phyloP scores from a whole-genome alignment of 2,888 invertebrate genomes.

The Scaptomyza parva region DNA sequence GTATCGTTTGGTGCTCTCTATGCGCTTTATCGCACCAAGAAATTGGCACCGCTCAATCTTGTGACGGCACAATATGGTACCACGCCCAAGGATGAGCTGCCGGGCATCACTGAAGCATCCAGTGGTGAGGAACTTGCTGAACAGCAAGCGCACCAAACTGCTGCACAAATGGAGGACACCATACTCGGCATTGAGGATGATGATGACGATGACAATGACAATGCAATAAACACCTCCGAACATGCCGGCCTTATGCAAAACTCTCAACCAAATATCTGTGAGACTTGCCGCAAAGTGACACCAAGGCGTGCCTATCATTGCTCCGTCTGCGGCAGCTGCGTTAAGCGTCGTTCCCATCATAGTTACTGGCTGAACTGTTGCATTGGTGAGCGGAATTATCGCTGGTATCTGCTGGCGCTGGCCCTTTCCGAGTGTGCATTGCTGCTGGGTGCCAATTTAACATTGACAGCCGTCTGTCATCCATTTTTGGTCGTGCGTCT shows the following conservation, averaged over 20 bases:
- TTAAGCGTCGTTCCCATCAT: slow-evolving; percentile 91
- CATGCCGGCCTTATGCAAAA: slow-evolving; percentile 73
- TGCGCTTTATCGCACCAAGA: slow-evolving; percentile 74
- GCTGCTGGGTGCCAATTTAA: slow-evolving; percentile 91
- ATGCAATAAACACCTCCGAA: slow-evolving; percentile 40
- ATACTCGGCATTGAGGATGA: slow-evolving; percentile 69
- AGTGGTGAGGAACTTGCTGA: slow-evolving; percentile 81
- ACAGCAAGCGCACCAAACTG: slow-evolving; percentile 67
- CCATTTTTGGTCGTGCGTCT: slow-evolving; percentile 86
- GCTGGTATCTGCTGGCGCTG: slow-evolving; percentile 90
- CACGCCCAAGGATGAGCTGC: slow-evolving; percentile 81
- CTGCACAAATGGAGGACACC: slow-evolving; percentile 74
- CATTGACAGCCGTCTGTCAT: slow-evolving; percentile 93
- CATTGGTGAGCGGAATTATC: slow-evolving; percentile 91
- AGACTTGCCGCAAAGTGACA: slow-evolving; percentile 87
- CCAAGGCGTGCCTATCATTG: slow-evolving; percentile 92
- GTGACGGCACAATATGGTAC: slow-evolving; percentile 74
- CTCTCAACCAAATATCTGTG: slow-evolving; percentile 85
- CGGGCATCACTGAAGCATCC: slow-evolving; percentile 80
- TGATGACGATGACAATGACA: slow-evolving; percentile 40
- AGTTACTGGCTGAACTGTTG: slow-evolving; percentile 95
- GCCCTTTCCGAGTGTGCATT: slow-evolving; percentile 88
- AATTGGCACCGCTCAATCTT: slow-evolving; percentile 80
- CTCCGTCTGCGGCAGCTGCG: slow-evolving; percentile 92
- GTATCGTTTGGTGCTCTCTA: slow-evolving; percentile 71